phyloP scores from a whole-genome alignment of 2,888 invertebrate species.

The Lobophora halterata region DNA sequence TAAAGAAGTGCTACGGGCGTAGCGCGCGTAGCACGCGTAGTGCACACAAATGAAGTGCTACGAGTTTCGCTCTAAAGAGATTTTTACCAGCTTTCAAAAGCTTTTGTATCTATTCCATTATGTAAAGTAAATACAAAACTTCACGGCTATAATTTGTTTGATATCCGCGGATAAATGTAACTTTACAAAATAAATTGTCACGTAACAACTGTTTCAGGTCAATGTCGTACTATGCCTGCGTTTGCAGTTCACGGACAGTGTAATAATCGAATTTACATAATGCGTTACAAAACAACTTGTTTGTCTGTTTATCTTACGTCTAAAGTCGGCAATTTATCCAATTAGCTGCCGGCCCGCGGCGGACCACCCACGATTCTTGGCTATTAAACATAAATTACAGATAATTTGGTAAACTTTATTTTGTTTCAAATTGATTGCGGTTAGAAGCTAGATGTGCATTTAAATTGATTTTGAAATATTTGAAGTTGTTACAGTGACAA shows the following conservation, averaged over 20 bases:
- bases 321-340: constrained; percentile 77
- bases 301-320: constrained; percentile 74
- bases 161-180: too few relatives aligned
- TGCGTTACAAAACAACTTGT: constrained; percentile 60
- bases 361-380: constrained; percentile 68
- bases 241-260: constrained; percentile 14
- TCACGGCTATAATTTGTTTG: too few relatives aligned
- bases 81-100: too few relatives aligned
- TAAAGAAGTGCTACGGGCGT: constrained; percentile 14
- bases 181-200: constrained; percentile 10
- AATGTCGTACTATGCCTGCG: constrained; percentile 18
- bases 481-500: too few relatives aligned
- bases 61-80: too few relatives aligned
- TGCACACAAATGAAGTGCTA: constrained; percentile 1
- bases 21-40: constrained; percentile 20
- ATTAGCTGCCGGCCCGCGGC: constrained; percentile 61
- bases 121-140: too few relatives aligned
- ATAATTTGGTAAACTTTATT: constrained; percentile 72
- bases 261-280: constrained; percentile 42
- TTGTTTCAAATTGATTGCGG: constrained; percentile 54
- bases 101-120: too few relatives aligned
- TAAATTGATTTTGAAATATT: constrained; percentile 1
- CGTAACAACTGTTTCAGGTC: background rate
- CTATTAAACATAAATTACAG: constrained; percentile 79
- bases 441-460: constrained; percentile 36